These are phyloP conservation scores for Eulemur rufifrons DNA, from an alignment of 2,113 vertebrate genomes.

Conservation along the genomic window DNA sequence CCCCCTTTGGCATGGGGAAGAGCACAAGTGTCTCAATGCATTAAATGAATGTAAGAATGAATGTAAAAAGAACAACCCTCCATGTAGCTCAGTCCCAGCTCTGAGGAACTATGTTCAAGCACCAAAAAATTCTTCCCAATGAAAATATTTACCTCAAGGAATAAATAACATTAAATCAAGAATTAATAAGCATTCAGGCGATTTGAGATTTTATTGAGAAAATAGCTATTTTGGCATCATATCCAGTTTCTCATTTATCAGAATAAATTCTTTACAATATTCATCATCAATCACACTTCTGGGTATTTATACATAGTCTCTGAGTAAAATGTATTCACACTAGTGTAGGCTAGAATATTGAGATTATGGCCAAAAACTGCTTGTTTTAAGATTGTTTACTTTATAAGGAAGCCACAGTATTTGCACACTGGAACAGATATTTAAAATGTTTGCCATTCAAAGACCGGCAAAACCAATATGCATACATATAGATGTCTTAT, in stretches of 20 bases:
- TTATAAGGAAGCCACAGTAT: slow-evolving; percentile 53
- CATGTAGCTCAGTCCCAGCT: neutral
- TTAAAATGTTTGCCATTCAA: slow-evolving; percentile 36
- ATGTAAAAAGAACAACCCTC: neutral
- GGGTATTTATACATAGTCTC: slow-evolving; percentile 47
- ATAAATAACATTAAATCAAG: neutral
- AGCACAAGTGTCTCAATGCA: neutral
- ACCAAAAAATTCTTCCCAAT: neutral
- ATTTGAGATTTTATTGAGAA: slow-evolving; percentile 75
- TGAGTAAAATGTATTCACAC: slow-evolving; percentile 50
- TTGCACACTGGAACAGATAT: slow-evolving; percentile 25
- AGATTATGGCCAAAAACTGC: slow-evolving; percentile 4
- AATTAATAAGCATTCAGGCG: slow-evolving; percentile 36
- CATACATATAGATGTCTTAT: neutral
- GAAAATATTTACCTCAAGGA: neutral
- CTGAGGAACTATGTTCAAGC: neutral
- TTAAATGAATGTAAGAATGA: neutral
- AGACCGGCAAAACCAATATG: slow-evolving; percentile 9
- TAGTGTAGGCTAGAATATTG: slow-evolving; percentile 31
- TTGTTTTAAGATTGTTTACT: slow-evolving; percentile 34
- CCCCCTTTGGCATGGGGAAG: neutral
- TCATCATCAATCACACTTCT: slow-evolving; percentile 43
- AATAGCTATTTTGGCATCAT: slow-evolving; percentile 69
- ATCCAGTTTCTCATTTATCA: slow-evolving; percentile 61
- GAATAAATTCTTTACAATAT: slow-evolving; percentile 67